A percentile compares a stretch with the other conserved stretches of the same genome.
These are phyloP conservation scores for Adelognathus sp. DNA, from an alignment of 2,888 invertebrate species.

Conservation along the genomic window DNA sequence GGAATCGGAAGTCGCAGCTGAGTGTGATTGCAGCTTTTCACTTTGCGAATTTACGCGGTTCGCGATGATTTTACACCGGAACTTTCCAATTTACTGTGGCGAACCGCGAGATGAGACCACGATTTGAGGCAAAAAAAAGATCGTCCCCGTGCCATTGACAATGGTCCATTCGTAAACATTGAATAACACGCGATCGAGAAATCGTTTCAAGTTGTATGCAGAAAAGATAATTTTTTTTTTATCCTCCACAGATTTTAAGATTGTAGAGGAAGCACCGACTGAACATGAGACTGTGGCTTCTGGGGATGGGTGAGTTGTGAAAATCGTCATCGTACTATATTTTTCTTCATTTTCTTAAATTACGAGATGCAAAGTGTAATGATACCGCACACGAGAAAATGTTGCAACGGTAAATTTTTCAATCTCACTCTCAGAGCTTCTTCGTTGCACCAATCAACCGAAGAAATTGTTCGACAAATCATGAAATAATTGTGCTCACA, in stretches of 20 bases:
- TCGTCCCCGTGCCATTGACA: conserved; percentile 52
- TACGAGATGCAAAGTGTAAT: conserved; percentile 5
- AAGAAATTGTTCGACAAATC: conserved; percentile 49
- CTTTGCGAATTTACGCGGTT: conserved; percentile 14
- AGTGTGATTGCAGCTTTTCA: conserved; percentile 62
- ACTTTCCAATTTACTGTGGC: conserved; percentile 62
- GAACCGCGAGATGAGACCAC: conserved; percentile 58
- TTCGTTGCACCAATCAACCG: neutral
- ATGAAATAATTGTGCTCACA: conserved; percentile 49
- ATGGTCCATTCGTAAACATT: conserved; percentile 31
- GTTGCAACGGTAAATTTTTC: neutral
- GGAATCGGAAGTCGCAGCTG: conserved; percentile 33
- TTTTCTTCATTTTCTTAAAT: neutral
- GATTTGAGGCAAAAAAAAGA: conserved; percentile 13
- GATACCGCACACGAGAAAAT: neutral
- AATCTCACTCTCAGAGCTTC: neutral
- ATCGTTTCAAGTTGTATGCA: neutral
- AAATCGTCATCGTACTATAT: neutral
- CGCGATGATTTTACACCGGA: conserved; percentile 22
- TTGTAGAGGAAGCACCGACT: conserved; percentile 70
- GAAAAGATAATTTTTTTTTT: neutral
- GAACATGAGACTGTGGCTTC: conserved; percentile 76
- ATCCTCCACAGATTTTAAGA: conserved; percentile 58
- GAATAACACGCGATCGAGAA: neutral
- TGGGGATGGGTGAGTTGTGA: conserved; percentile 74